These are phyloP conservation scores for Notarius lentiginosus DNA, from an alignment of 2,113 vertebrate species.

Conservation along the genomic window DNA sequence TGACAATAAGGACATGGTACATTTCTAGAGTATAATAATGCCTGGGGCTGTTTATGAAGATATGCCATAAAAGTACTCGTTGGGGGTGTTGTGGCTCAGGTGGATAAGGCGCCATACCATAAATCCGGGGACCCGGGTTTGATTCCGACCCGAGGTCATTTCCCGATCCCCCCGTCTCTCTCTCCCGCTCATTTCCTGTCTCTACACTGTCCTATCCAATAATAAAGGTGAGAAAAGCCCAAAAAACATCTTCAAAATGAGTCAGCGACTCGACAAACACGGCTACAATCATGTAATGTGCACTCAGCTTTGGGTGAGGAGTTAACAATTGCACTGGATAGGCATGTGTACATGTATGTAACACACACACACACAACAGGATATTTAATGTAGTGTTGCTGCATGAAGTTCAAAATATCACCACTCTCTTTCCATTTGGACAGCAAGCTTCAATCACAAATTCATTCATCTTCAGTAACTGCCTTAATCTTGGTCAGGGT, in stretches of 20 bases:
- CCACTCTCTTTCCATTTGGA: not conserved
- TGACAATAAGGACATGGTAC: not conserved
- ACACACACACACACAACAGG: too few relatives aligned
- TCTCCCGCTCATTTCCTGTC: too few relatives aligned
- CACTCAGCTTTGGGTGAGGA: not conserved
- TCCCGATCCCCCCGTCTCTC: too few relatives aligned
- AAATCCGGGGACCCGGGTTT: too few relatives aligned
- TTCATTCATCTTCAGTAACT: not conserved
- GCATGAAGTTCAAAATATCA: not conserved
- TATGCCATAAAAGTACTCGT: not conserved
- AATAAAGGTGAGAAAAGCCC: too few relatives aligned
- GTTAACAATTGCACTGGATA: not conserved
- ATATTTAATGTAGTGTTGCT: not conserved
- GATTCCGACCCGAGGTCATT: too few relatives aligned
- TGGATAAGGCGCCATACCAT: too few relatives aligned
- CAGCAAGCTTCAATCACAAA: not conserved
- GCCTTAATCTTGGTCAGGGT: not conserved
- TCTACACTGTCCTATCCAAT: too few relatives aligned
- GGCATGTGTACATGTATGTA: not conserved
- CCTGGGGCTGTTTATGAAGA: not conserved
- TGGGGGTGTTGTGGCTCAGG: too few relatives aligned
- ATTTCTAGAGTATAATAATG: not conserved
- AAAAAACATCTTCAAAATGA: not conserved
- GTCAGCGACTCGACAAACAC: not conserved
- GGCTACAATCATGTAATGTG: not conserved